These are phyloP conservation scores for Mystacornis crossleyi DNA, from an alignment of 2,113 vertebrate species.

Conservation along the genomic window DNA sequence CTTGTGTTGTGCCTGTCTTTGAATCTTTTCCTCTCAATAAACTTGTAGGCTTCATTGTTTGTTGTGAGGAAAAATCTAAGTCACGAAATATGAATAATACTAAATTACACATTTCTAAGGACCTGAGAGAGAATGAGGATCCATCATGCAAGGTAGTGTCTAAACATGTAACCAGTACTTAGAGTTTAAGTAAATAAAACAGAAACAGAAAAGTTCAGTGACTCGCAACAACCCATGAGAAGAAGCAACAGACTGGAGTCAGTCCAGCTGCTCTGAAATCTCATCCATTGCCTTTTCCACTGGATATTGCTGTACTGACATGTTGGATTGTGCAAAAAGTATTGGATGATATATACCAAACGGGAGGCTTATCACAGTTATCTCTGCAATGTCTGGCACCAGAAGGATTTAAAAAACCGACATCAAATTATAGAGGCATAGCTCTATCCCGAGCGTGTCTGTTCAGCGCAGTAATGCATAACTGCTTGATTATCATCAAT, in stretches of 20 bases:
- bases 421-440: neutral
- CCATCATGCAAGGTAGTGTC: neutral
- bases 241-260: neutral
- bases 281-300: neutral
- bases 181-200: neutral
- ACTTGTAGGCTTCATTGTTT: neutral
- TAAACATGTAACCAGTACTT: neutral
- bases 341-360: neutral
- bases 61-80: neutral
- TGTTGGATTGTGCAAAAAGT: neutral
- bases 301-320: neutral
- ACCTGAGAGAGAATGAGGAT: neutral
- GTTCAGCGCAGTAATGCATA: neutral
- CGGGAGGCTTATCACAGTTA: neutral
- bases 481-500: neutral
- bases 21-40: neutral
- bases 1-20: neutral
- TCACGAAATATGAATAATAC: neutral
- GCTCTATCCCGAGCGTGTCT: neutral
- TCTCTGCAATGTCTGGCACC: neutral
- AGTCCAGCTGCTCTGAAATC: neutral
- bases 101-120: neutral
- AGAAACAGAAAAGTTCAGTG: neutral
- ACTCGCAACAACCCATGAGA: rapidly evolving
- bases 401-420: constrained; percentile 4